These are phyloP conservation scores for Dascyllus trimaculatus DNA, from an alignment of 2,113 vertebrate genomes.

Conservation along the genomic window DNA sequence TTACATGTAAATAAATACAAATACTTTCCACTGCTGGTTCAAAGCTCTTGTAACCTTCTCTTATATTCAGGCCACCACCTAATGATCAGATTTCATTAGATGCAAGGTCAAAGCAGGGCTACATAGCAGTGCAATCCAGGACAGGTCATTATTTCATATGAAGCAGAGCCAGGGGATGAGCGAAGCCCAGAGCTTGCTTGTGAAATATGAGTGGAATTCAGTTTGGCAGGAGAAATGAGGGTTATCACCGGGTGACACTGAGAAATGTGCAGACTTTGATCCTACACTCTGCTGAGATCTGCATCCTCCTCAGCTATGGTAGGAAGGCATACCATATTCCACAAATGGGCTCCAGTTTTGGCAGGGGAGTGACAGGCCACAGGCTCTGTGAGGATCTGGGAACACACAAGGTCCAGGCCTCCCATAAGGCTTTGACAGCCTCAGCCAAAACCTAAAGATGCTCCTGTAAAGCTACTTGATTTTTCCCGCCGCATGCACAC, in stretches of 20 bases:
- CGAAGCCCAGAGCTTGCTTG: slow-evolving; percentile 60
- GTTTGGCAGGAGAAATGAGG: slow-evolving; percentile 64
- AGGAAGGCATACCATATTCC: slow-evolving; percentile 58
- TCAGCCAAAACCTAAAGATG: slow-evolving; percentile 53
- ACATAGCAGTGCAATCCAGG: slow-evolving; percentile 18
- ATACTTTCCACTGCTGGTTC: background rate
- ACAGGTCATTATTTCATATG: slow-evolving; percentile 63
- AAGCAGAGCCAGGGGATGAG: slow-evolving; percentile 35
- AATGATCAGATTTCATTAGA: slow-evolving; percentile 1
- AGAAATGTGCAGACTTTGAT: slow-evolving; percentile 67
- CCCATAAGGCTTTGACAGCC: slow-evolving; percentile 34
- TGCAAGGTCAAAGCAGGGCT: slow-evolving; percentile 16
- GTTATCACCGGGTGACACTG: slow-evolving; percentile 55
- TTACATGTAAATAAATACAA: background rate
- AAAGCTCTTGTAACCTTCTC: slow-evolving; percentile 4
- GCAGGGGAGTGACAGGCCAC: slow-evolving; percentile 68
- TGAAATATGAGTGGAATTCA: slow-evolving; percentile 79
- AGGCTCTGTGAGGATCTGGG: slow-evolving; percentile 45
- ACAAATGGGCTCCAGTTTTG: slow-evolving; percentile 76
- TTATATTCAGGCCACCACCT: background rate
- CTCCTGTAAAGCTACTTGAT: slow-evolving; percentile 40
- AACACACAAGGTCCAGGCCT: slow-evolving; percentile 36
- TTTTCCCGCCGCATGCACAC: background rate
- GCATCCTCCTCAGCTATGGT: slow-evolving; percentile 22
- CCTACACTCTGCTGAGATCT: slow-evolving; percentile 34